These are phyloP conservation scores for Trichogramma evanescens DNA, from an alignment of 2,888 invertebrate species.

Conservation along the genomic window DNA sequence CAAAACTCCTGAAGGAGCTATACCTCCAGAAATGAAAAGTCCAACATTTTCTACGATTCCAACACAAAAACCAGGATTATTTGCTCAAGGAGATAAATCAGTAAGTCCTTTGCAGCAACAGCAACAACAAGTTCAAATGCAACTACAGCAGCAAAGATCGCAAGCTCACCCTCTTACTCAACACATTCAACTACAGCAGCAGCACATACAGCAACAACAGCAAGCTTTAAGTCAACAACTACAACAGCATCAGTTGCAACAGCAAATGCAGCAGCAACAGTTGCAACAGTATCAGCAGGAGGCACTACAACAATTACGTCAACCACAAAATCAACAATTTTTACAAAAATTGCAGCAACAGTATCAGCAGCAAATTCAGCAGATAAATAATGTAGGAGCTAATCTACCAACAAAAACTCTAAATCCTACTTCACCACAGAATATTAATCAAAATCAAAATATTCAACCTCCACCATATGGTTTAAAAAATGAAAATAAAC, in stretches of 20 bases:
- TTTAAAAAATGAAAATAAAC: not conserved
- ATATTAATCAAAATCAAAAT: no score
- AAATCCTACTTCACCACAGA: no score
- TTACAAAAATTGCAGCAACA: not conserved
- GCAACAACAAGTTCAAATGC: not conserved
- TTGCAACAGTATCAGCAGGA: constrained; percentile 16
- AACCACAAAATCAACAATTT: constrained; percentile 5
- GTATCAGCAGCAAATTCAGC: constrained; percentile 1
- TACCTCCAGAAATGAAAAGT: constrained; percentile 4
- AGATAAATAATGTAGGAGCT: constrained; percentile 17
- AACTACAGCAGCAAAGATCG: not conserved
- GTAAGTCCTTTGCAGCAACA: constrained; percentile 9
- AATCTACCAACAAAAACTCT: no score
- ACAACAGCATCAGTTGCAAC: no score
- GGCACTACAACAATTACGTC: constrained; percentile 6
- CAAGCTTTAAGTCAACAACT: not conserved
- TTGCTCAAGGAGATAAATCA: constrained; percentile 10
- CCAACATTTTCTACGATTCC: not conserved
- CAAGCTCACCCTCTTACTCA: not conserved
- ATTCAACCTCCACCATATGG: no score
- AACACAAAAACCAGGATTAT: constrained; percentile 5
- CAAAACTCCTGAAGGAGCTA: not conserved
- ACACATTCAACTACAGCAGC: constrained; percentile 3
- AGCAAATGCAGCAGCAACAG: no score
- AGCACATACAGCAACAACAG: constrained; percentile 6